A percentile compares a stretch with the other conserved stretches of the same genome.
These are phyloP conservation scores for Teleopsis dalmanni DNA, from an alignment of 1,140 invertebrate genomes.

Conservation along the genomic window DNA sequence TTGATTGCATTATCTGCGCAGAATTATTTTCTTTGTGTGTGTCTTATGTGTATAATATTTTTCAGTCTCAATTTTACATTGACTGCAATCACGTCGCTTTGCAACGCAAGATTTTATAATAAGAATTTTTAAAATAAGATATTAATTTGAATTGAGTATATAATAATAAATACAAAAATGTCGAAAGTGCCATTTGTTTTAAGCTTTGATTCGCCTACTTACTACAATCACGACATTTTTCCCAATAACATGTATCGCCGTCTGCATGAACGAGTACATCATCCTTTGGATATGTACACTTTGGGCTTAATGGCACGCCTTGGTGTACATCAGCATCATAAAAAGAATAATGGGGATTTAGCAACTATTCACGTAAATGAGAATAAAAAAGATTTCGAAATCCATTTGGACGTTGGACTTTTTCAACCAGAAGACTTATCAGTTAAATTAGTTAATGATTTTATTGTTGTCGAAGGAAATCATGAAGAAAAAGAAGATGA, in stretches of 20 bases:
- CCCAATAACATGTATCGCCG: slow-evolving; percentile 33
- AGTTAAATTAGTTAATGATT: slow-evolving; percentile 64
- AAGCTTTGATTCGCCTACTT: slow-evolving; percentile 32
- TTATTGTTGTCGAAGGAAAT: slow-evolving; percentile 59
- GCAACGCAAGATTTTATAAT: no score
- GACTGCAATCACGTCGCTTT: no score
- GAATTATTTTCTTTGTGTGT: no score
- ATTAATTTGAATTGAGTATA: no score
- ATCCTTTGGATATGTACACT: slow-evolving; percentile 31
- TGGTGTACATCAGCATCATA: slow-evolving; percentile 31
- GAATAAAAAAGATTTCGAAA: slow-evolving; percentile 27
- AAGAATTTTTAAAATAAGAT: no score
- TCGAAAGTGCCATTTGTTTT: slow-evolving; percentile 35
- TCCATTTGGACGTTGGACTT: slow-evolving; percentile 60
- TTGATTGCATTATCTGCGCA: no score
- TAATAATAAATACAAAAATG: no score
- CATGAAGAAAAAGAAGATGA: slow-evolving; percentile 61
- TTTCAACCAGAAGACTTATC: slow-evolving; percentile 67
- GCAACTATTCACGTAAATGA: slow-evolving; percentile 27
- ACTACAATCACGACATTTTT: slow-evolving; percentile 38
- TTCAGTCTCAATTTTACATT: no score
- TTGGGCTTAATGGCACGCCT: slow-evolving; percentile 32
- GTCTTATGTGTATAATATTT: no score
- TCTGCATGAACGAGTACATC: slow-evolving; percentile 27
- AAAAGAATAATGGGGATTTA: slow-evolving; percentile 24